Evolutionary conservation across 2,797 vertebrate species (phyloP), one percentile per base, ranked within the genome.

Genomic region (Lindbergichthys nudifrons): DNA sequence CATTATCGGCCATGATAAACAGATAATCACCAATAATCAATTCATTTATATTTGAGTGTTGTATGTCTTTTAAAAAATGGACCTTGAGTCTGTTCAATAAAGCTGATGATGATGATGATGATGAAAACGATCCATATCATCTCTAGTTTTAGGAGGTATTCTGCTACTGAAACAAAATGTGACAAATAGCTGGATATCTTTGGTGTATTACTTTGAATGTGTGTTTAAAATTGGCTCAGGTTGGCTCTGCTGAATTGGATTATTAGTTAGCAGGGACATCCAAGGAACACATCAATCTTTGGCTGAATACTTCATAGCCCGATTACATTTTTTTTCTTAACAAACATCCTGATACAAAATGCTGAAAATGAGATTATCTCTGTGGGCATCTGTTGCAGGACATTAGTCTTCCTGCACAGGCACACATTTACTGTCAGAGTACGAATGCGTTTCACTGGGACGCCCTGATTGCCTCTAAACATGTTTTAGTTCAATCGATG

Each of bases 401-500:
- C 60, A 87, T 87, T 75, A 45, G 70, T 88, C 78, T 75, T 73
- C 43, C 62, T 53, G 65, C 54, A 13, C 30, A 61, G 69, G 45
- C 56, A 13, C 43, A 52, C 10, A n/a, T 75, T 47, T 42, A 39
- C 62, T 62, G n/a, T 66, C 19, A 30, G 54, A 78, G 60, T 14
- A 47, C 21, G 51, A 54, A 73, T 58, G 50, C 47, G 66, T 1
- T 75, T 83, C 54, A 77, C 23, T 71, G 32, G 53, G 54, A 73
- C 70, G 76, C 66, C 68, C 75, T 48, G 60, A 77, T 82, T 86
- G 36, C 67, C 14, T 69, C 61, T 79, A 67, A 79, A 68, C 61
- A 26, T 48, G 32, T 10, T 64, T 70, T 41, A 46, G 65, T 65
- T 72, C 48, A 69, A 21, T 56, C 82, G 4, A 75, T 23, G 58